A percentile compares a stretch with the other conserved stretches of the same genome.
These are phyloP conservation scores for Pipistrellus kuhlii DNA, from an alignment of 2,797 vertebrate species.

Conservation along the genomic window DNA sequence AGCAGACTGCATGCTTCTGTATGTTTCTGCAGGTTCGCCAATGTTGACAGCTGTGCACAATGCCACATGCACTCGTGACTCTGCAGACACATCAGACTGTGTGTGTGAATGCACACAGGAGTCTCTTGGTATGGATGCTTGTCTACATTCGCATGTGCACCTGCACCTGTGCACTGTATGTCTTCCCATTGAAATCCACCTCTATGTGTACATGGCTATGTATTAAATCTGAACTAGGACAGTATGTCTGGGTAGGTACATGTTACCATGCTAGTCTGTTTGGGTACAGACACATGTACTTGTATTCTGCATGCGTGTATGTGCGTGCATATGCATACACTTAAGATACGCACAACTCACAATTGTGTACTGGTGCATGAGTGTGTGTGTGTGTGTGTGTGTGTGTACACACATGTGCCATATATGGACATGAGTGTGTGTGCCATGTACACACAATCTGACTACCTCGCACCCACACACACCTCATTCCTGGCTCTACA, in stretches of 20 bases:
- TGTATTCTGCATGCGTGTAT: background rate
- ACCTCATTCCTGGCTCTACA: background rate
- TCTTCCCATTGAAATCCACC: background rate
- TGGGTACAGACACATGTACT: background rate
- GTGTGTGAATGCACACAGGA: rapidly evolving
- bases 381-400: background rate
- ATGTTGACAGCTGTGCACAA: rapidly evolving
- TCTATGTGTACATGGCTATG: background rate
- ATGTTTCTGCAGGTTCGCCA: rapidly evolving
- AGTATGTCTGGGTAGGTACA: background rate
- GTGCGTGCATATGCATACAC: background rate
- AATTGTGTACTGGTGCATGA: rapidly evolving
- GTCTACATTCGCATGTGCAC: background rate
- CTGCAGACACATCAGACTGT: background rate
- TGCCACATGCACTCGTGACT: background rate
- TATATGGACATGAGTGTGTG: background rate
- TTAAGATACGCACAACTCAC: background rate
- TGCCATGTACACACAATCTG: background rate
- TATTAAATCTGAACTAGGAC: background rate
- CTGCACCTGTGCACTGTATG: rapidly evolving
- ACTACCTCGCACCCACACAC: background rate
- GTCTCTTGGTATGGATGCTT: rapidly evolving
- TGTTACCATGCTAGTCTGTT: background rate
- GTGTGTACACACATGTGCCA: background rate
- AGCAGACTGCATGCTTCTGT: rapidly evolving